phyloP scores from a whole-genome alignment of 2,888 invertebrate genomes.

The Hyposoter dolosus region DNA sequence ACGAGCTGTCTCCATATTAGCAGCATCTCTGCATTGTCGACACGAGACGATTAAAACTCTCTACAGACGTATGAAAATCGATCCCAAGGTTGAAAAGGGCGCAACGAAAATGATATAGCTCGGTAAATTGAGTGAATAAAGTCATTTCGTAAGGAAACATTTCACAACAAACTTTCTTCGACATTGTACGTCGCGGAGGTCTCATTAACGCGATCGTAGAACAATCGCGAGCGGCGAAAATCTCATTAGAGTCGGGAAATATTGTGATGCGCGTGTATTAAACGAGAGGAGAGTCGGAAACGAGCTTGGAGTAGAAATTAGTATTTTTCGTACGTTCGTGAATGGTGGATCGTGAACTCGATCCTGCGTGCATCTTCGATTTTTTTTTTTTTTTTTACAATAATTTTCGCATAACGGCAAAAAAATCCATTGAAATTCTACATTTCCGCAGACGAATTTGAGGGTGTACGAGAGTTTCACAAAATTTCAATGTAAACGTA shows the following conservation, averaged over 20 bases:
- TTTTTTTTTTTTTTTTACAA: background rate
- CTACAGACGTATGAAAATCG: background rate
- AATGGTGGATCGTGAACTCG: slow-evolving; percentile 20
- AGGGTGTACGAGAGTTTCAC: background rate
- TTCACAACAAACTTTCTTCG: slow-evolving; percentile 34
- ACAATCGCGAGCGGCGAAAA: slow-evolving; percentile 48
- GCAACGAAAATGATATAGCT: background rate
- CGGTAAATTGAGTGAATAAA: background rate
- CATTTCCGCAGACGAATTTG: background rate
- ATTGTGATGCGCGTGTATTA: background rate
- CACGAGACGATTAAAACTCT: slow-evolving; percentile 59
- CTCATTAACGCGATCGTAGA: slow-evolving; percentile 40
- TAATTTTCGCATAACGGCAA: background rate
- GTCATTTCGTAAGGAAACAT: background rate
- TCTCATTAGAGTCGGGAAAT: slow-evolving; percentile 14
- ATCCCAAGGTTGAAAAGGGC: background rate
- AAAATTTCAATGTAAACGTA: background rate
- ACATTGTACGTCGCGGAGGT: background rate
- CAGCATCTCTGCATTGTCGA: slow-evolving; percentile 68
- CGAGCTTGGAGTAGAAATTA: background rate
- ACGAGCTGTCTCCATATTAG: slow-evolving; percentile 13
- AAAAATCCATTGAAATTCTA: background rate
- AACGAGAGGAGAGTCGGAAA: background rate
- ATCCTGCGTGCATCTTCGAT: background rate
- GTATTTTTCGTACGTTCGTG: slow-evolving; percentile 26